Conservation (phyloP, 2,888 invertebrate genomes). For the Aphelenchoides bicaudatus region DNA sequence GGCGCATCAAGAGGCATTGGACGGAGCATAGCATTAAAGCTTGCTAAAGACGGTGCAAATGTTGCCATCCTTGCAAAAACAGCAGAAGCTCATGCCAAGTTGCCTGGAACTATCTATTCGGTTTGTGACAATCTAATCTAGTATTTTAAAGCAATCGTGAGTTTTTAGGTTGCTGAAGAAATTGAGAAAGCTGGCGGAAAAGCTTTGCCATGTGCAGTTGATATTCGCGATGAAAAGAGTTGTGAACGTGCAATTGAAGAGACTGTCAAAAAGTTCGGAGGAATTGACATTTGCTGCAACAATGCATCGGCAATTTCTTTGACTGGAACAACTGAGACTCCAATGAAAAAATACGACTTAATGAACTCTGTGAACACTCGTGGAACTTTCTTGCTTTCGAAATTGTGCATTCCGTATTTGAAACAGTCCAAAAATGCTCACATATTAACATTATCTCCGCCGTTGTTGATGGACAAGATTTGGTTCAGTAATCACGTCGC, state of each 20-base stretch:
- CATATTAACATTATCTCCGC: slow-evolving; percentile 92
- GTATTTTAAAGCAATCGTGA: background rate
- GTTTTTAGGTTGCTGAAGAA: slow-evolving; percentile 78
- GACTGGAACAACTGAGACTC: slow-evolving; percentile 69
- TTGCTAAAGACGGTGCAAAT: slow-evolving; percentile 77
- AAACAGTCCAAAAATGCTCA: slow-evolving; percentile 81
- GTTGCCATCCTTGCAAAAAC: slow-evolving; percentile 88
- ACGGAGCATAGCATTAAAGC: slow-evolving; percentile 85
- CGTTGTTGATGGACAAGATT: slow-evolving; percentile 78
- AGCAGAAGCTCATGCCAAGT: slow-evolving; percentile 79
- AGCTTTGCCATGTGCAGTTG: slow-evolving; percentile 79
- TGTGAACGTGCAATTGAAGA: slow-evolving; percentile 59
- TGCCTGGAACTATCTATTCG: slow-evolving; percentile 78
- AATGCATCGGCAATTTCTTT: slow-evolving; percentile 86
- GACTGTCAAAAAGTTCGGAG: slow-evolving; percentile 71
- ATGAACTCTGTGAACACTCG: slow-evolving; percentile 91
- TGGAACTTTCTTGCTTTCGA: slow-evolving; percentile 91
- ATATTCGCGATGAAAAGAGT: slow-evolving; percentile 72
- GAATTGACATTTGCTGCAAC: slow-evolving; percentile 86
- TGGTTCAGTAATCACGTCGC: slow-evolving; percentile 73
- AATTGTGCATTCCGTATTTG: slow-evolving; percentile 80
- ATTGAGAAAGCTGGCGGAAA: slow-evolving; percentile 72
- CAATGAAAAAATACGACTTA: slow-evolving; percentile 92
- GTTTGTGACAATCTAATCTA: background rate
- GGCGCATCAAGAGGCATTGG: slow-evolving; percentile 95